Percentiles rank a stretch among this genome's conserved stretches.
These are phyloP conservation scores for Hiodon alosoides DNA, from an alignment of 2,113 vertebrate genomes.

Conservation along the genomic window DNA sequence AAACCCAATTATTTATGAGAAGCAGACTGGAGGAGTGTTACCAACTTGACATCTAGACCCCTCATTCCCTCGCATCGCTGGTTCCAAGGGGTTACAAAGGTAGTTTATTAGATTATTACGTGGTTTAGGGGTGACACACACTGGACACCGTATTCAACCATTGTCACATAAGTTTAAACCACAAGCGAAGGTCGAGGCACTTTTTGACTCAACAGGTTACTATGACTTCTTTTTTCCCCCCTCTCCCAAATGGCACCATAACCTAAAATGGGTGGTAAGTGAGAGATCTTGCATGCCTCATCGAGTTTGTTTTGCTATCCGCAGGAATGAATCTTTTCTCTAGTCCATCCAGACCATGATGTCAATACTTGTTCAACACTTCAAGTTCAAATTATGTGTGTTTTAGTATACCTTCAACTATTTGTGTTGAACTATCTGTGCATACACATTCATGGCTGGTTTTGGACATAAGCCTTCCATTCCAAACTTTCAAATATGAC, in stretches of 20 bases:
- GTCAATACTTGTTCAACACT: slow-evolving; percentile 62
- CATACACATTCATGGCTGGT: slow-evolving; percentile 29
- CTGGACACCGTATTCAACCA: not conserved
- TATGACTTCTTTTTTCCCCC: slow-evolving; percentile 80
- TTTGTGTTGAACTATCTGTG: slow-evolving; percentile 10
- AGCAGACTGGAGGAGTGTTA: too few species aligned
- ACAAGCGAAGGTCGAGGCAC: slow-evolving; percentile 4
- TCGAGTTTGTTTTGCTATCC: slow-evolving; percentile 79
- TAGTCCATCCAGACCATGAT: slow-evolving; percentile 70
- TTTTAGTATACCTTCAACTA: slow-evolving; percentile 1
- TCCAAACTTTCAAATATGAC: slow-evolving; percentile 67
- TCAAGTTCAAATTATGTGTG: slow-evolving; percentile 9
- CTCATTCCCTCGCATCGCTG: too few species aligned
- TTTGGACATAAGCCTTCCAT: slow-evolving; percentile 28
- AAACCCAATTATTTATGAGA: too few species aligned
- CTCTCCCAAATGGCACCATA: slow-evolving; percentile 82
- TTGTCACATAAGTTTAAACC: not conserved
- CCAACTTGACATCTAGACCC: too few species aligned
- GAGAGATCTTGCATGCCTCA: slow-evolving; percentile 90
- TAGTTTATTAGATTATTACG: too few species aligned
- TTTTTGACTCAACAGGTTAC: slow-evolving; percentile 70
- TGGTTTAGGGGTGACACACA: too few species aligned
- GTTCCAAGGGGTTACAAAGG: too few species aligned
- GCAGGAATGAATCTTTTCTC: slow-evolving; percentile 70
- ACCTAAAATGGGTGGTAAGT: slow-evolving; percentile 97